Base-by-base conservation (phyloP, 2,113 vertebrate species). In the Ammodytes marinus region DNA sequence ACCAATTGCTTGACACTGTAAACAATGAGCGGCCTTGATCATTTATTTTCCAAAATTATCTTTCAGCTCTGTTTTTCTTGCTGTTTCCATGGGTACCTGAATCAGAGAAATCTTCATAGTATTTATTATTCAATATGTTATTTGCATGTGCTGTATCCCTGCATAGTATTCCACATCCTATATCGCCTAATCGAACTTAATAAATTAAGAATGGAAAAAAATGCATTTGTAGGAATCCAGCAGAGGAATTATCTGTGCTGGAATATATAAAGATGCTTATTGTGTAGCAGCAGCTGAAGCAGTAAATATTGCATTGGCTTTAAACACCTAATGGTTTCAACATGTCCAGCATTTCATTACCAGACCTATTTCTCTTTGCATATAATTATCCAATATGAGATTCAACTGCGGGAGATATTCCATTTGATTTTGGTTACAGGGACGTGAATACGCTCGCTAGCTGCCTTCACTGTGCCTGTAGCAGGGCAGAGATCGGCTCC, bases 241-340 rank as follows among this genome's bases (percentile, higher is more conserved):
- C 46, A 54, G 66, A 74, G 77, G 76, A 65, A 52, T 72, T 85
- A 61, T 84, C 73, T 83, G 50, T 74, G 77, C 72, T 82, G 57
- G 78, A 78, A 61, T 73, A 67, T 82, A 70, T 73, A 67, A 81
- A 70, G 78, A 75, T 82, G 84, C 79, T 83, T 86, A 82, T 91
- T 89, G 79, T 79, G 80, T 85, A 72, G 86, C 86, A 90, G 89
- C 86, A 89, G 91, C 91, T 88, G 87, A 90, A 65, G 88, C 84
- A 74, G 93, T 95, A 94, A 95, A 95, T 95, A 95, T 94, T 93
- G 85, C 85, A 95, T 92, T 66, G 72, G 74, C 90, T 93, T 86
- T 94, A 95, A 95, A 94, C 92, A 93, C 89, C 77, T 92, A 93
- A 92, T 94, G 90, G 86, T 88, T 89, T 86, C 82, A 80, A 90